Base-by-base conservation (phyloP, 2,888 invertebrate genomes). In the Spodoptera littoralis region DNA sequence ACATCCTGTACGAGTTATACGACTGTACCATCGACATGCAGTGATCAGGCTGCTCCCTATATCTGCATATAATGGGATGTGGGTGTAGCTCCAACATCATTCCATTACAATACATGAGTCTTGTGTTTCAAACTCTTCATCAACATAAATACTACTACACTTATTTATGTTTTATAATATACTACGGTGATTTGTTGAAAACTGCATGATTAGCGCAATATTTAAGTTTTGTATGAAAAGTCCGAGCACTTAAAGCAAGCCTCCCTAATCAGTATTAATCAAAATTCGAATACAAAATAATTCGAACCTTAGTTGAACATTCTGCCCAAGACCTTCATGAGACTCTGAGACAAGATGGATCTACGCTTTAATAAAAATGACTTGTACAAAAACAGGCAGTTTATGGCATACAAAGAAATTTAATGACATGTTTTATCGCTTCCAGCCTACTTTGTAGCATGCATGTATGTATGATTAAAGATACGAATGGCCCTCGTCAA, bases 11-110 rank as follows among this genome's bases (percentile, higher is more conserved):
- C 46, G 73, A 42, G 11, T 83, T 74, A 75, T 73, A 47, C 46
- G 73, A 30, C 11, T 43, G 69, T 45, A 47, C 44, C 73, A 82
- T 79, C 77, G 79, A 79, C 72, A 79, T 68, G 56, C 68, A 61
- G 58, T 54, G 70, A 80, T 80, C 79, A 66, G 70, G 52, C 73
- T 80, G 84, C 85, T 85, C 85, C 83, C 83, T 84, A 85, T 85
- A 89, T 91, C 91, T 92, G 89, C 92, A 92, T 92, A 93, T 92
- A 93, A 92, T 92, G 85, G 91, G 56, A 69, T 77, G 92, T 91
- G 88, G 92, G 92, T 88, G 92, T 89, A 70, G 76, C 77, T 75
- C 79, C 83, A 73, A 84, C 84, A 88, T 92, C 90, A 88, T 88
- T 80, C 85, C 84, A 89, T 88, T 88, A 87, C 82, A 88, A 88